Evolutionary conservation across 2,888 invertebrate species (phyloP), one percentile per base, ranked within the genome.

Genomic region (Cantharis nigra): DNA sequence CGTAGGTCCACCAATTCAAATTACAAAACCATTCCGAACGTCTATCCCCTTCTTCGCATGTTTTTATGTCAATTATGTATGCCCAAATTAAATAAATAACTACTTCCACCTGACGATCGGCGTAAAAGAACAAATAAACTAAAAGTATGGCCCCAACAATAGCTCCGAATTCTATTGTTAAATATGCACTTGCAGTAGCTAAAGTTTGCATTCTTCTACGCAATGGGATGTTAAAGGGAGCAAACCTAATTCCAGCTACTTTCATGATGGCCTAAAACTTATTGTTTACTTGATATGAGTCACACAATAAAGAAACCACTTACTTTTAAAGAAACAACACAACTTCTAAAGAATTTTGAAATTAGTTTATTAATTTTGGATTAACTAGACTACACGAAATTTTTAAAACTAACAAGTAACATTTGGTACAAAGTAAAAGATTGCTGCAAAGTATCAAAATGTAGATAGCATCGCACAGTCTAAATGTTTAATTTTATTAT

Each of bases 201-300:
- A 97, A 86, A 4, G 97, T 98, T 88, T 98, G 96, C 11, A 97
- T 89, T 3, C 98, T 92, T 11, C 98, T 90, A 14, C 92, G 89
- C 75, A 94, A 85, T 0, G 98, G 97, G 9, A 97, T 90, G 81
- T 92, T 89, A 28, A 94, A 85, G 0, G 98, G 98, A 0, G 97
- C 98, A 90, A 97, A 97, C 88, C 96, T 91, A 81, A 98, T 91
- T 23, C 96, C 96, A n/a, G 49, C 49, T n/a, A 49, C 7, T 49
- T 49, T 0, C 49, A 49, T 49, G 49, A 33, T 49, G 11, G 11
- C n/a, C 5, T 5, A 49, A 49, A 49, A 49, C 5, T 13, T 49
- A 49, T n/a, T 49, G 4, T 4, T 49, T n/a, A 49, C n/a, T n/a
- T n/a, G 7, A n/a, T 1, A 49, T n/a, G 49, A 5, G 5, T 5